Evolutionary conservation across 2,888 invertebrate species (phyloP).

Genomic region (Omphaloscelis lunosa): DNA sequence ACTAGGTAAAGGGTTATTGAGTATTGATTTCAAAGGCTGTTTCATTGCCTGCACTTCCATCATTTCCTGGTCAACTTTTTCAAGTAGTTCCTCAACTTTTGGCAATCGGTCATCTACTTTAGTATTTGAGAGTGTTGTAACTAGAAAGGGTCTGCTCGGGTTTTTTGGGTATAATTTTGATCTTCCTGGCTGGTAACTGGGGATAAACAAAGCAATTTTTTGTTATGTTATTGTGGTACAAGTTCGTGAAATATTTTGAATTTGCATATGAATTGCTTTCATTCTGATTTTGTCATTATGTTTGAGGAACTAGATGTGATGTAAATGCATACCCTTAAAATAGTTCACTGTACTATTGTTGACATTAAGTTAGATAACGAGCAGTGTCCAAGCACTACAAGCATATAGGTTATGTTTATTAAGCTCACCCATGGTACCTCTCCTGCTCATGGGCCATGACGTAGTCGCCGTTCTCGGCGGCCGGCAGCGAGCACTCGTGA

Average conservation of each 20-base stretch:
- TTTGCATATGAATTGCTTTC: background rate
- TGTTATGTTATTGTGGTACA: constrained; percentile 20
- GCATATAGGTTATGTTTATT: constrained; percentile 73
- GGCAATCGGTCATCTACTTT: constrained; percentile 86
- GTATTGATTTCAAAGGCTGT: constrained; percentile 88
- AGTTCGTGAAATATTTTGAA: constrained; percentile 5
- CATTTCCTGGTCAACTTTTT: constrained; percentile 87
- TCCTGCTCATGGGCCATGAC: constrained; percentile 85
- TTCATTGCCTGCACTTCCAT: constrained; percentile 82
- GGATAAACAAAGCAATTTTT: constrained; percentile 41
- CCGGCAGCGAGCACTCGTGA: constrained; percentile 84
- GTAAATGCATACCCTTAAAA: constrained; percentile 38
- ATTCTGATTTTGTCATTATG: background rate
- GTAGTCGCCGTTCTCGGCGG: constrained; percentile 87
- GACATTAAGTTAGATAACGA: constrained; percentile 45
- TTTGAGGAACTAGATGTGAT: background rate
- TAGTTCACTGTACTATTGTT: constrained; percentile 26
- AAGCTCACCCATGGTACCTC: constrained; percentile 80
- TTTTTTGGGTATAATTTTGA: constrained; percentile 83
- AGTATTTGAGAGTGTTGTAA: constrained; percentile 84
- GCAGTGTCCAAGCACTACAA: constrained; percentile 49
- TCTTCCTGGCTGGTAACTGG: constrained; percentile 83
- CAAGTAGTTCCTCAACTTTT: constrained; percentile 87
- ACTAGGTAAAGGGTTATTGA: constrained; percentile 85
- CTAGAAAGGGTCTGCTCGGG: constrained; percentile 82